Evolutionary conservation across 2,888 invertebrate species (phyloP), one percentile per base, ranked within the genome.

Genomic region (Caenorhabditis sp.): DNA sequence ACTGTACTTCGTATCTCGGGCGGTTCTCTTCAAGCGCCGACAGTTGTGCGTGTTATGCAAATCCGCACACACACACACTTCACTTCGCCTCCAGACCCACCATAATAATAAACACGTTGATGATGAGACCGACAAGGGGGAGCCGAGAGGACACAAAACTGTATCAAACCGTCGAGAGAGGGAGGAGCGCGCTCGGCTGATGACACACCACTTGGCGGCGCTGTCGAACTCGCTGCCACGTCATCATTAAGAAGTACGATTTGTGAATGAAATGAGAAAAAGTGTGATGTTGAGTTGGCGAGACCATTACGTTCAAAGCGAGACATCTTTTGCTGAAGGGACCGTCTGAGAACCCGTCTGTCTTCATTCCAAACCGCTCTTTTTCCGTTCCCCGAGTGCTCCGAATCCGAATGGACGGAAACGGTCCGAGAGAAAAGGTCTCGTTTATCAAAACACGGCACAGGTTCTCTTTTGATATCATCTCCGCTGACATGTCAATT

Each of bases 1-100:
- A 52, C 58, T 52, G 15, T 58, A 59, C 39, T n/a, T 22, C 37
- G 27, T 50, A 26, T 55, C 50, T 48, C 50, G 45, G 37, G 27
- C 65, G 46, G 55, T 27, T 45, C 56, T 46, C 46, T 48, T 70
- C 41, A 45, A 53, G 43, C 52, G 39, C 37, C n/a, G 22, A n/a
- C n/a, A n/a, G n/a, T n/a, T n/a, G n/a, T n/a, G 45, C 46, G 58
- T 59, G 66, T 70, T 70, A 70, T 70, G 70, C 70, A 70, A 70
- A 70, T 70, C 59, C 53, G 59, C n/a, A n/a, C 59, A 30, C 53
- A n/a, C 30, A 22, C 20, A 32, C 59, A 70, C 70, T 70, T 70
- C 70, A 68, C 27, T 48, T 68, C 46, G 50, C 55, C 63, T n/a
- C n/a, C n/a, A n/a, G n/a, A n/a, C n/a, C n/a, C n/a, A n/a, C n/a